Evolutionary conservation across 2,888 invertebrate genomes (phyloP).

Genomic region (Hyposoter didymator): DNA sequence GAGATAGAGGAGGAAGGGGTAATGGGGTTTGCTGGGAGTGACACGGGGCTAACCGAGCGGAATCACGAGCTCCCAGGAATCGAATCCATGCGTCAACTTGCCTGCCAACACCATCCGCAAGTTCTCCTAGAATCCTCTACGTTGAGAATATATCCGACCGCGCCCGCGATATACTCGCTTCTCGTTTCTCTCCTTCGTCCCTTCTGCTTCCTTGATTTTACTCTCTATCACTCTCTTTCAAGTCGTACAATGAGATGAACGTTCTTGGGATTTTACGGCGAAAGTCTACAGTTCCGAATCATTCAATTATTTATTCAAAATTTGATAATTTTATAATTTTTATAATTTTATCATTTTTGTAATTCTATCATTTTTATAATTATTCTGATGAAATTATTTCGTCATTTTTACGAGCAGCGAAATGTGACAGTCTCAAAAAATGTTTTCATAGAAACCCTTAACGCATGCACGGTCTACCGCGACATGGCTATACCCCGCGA

Average conservation of each 20-base stretch:
- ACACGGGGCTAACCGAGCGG: conserved; percentile 84
- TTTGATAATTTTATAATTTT: no score
- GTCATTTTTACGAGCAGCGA: neutral
- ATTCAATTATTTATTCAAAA: neutral
- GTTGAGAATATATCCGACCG: conserved; percentile 49
- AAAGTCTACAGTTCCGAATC: neutral
- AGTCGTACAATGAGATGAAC: conserved; percentile 5
- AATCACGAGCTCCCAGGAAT: conserved; percentile 84
- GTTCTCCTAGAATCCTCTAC: conserved; percentile 74
- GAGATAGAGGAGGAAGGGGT: conserved; percentile 73
- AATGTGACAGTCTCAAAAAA: neutral
- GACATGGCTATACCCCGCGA: neutral
- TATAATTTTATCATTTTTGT: no score
- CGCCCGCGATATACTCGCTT: conserved; percentile 64
- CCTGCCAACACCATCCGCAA: conserved; percentile 84
- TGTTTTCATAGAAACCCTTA: neutral
- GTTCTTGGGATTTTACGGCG: neutral
- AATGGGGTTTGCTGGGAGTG: conserved; percentile 84
- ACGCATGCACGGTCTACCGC: neutral
- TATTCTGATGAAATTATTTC: no score
- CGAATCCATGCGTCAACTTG: conserved; percentile 84
- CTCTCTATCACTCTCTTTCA: conserved; percentile 54
- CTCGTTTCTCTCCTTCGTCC: conserved; percentile 64
- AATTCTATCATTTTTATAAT: no score
- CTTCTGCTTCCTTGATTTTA: conserved; percentile 22